These are phyloP conservation scores for Prunella strophiata DNA, from an alignment of 2,797 vertebrate genomes.

Conservation along the genomic window DNA sequence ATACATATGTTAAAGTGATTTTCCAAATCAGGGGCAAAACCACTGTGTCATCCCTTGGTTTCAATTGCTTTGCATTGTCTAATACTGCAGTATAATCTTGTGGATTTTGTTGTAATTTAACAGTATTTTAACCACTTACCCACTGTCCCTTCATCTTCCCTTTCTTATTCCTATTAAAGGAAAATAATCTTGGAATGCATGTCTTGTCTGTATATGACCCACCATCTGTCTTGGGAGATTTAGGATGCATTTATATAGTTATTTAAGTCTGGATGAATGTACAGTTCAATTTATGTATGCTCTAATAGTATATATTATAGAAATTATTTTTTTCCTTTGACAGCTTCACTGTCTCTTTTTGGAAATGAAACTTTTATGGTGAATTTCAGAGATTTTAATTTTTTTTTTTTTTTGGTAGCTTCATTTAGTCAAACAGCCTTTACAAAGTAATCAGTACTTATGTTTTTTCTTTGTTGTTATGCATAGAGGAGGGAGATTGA, in stretches of 20 bases:
- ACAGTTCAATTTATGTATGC: conserved; percentile 57
- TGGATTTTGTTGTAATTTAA: conserved; percentile 31
- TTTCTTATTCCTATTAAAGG: conserved; percentile 45
- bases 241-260: conserved; percentile 60
- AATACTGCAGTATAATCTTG: not conserved
- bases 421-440: conserved; percentile 18
- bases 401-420: not conserved
- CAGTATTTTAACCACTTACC: conserved; percentile 32
- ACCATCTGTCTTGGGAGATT: conserved; percentile 61
- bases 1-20: not conserved
- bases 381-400: conserved; percentile 20
- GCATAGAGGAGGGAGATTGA: not conserved
- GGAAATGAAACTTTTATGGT: conserved; percentile 52
- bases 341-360: conserved; percentile 61
- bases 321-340: conserved; percentile 54
- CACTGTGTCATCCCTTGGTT: not conserved
- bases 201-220: conserved; percentile 38
- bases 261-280: conserved; percentile 62
- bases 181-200: conserved; percentile 53
- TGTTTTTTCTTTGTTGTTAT: not conserved
- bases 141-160: conserved; percentile 12
- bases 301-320: conserved; percentile 57
- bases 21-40: not conserved
- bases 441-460: conserved; percentile 17
- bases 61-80: not conserved